Base-by-base conservation (phyloP, 2,888 invertebrate species). In the Andrena trimmerana region DNA sequence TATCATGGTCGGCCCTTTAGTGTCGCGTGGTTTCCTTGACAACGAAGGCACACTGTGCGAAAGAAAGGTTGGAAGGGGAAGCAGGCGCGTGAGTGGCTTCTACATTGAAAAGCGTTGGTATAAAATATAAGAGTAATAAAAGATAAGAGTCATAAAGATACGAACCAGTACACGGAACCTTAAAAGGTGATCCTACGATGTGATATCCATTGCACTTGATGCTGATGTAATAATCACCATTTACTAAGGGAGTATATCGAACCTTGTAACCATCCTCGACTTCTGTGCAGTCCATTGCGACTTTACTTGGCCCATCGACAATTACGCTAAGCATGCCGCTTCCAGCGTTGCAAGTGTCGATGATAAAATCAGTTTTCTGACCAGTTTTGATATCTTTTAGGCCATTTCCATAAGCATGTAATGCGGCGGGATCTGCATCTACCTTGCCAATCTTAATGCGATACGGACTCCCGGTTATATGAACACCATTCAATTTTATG, bases 201-300 rank as follows among this genome's bases (percentile, higher is more conserved):
- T 99, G 99, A 90, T 97, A 97, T 79, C 99, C 98, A 94, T 99
- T 99, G 95, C 99, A 99, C 94, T 99, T 99, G 93, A 99, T 96
- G 92, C 98, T 98, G 95, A 99, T 96, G 94, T 97, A 98, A 94
- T 99, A 99, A 94, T 99, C 99, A 66, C 99, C 99, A 31, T 99
- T 99, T 36, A 99, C 97, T 81, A 99, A 95, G 0, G 99, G 99
- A 20, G 99, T 99, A 95, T 99, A 99, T 88, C 98, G 96, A 81
- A 99, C 99, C 96, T 99, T 99, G 95, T 99, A 99, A 2, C 99
- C 99, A 92, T 99, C 99, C 90, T 99, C 99, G 1, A 98, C 97
- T 94, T 99, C 99, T 27, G 98, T 98, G 92, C 99, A 99, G 94
- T 99, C 99, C 97, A 99, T 97, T 78, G 98, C 97, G 0, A 99